phyloP scores from a whole-genome alignment of 2,797 vertebrate genomes.

The Ara ararauna region DNA sequence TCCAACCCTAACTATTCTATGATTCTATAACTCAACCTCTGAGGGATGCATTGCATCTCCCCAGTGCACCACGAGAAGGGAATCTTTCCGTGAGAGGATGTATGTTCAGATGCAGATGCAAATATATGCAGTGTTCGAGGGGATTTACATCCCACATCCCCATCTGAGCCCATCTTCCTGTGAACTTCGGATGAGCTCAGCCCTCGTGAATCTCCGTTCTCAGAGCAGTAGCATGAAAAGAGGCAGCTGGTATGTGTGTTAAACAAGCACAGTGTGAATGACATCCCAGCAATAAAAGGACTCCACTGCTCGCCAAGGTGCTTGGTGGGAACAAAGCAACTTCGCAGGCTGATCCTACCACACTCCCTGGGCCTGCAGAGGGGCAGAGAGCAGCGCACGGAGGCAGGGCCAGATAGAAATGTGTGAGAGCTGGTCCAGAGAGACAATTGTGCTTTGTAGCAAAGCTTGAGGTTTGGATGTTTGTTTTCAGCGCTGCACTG shows the following conservation, averaged over 20 bases:
- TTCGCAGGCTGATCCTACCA: slow-evolving; percentile 40
- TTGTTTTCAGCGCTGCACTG: slow-evolving; percentile 26
- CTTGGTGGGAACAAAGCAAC: slow-evolving; percentile 55
- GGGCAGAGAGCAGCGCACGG: background rate
- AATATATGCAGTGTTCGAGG: slow-evolving; percentile 20
- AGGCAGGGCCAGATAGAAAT: background rate
- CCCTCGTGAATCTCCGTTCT: slow-evolving; percentile 14
- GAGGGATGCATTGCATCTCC: background rate
- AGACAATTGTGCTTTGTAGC: slow-evolving; percentile 19
- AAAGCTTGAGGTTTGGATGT: slow-evolving; percentile 36
- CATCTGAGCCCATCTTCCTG: slow-evolving; percentile 52
- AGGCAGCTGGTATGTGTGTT: slow-evolving; percentile 60
- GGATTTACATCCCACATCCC: slow-evolving; percentile 49
- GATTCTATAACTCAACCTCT: background rate
- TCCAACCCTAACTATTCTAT: background rate
- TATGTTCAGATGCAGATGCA: slow-evolving; percentile 31
- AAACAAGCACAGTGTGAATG: slow-evolving; percentile 60
- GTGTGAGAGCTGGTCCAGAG: background rate
- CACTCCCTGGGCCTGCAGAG: background rate
- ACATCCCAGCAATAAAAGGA: slow-evolving; percentile 44
- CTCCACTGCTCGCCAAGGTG: slow-evolving; percentile 47
- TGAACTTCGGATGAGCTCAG: slow-evolving; percentile 45
- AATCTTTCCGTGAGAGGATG: background rate
- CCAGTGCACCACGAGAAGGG: accelerated
- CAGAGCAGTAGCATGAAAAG: slow-evolving; percentile 60